Percentiles rank a stretch among this genome's conserved stretches.
These are phyloP conservation scores for Myiotriccus ornatus DNA, from an alignment of 2,797 vertebrate genomes.

Conservation along the genomic window DNA sequence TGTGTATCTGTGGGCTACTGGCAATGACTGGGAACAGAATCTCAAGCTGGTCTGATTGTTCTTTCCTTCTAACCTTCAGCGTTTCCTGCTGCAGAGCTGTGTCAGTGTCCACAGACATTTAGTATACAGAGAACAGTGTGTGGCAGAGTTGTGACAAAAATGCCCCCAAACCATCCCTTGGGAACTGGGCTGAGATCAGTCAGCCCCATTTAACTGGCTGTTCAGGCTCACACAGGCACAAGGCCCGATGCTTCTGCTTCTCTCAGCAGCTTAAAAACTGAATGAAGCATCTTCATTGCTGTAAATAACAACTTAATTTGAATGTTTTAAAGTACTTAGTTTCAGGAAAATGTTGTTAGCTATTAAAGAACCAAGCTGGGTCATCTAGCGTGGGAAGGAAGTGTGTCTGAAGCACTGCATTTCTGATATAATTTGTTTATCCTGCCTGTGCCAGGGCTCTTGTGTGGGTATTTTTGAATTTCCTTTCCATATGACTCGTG, in stretches of 20 bases:
- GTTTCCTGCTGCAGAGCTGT: not conserved
- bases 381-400: not conserved
- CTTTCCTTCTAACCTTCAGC: not conserved
- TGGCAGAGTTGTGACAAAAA: not conserved
- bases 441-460: not conserved
- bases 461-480: not conserved
- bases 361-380: not conserved
- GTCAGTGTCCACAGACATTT: not conserved
- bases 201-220: not conserved
- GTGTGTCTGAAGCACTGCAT: not conserved
- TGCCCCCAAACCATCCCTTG: not conserved
- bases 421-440: not conserved
- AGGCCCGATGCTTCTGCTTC: not conserved
- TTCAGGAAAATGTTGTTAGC: not conserved
- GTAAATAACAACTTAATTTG: not conserved
- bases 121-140: rapidly evolving
- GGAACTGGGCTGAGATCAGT: not conserved
- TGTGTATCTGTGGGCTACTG: not conserved
- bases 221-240: not conserved
- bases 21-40: not conserved
- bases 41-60: not conserved
- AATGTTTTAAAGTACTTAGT: not conserved
- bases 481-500: not conserved
- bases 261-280: not conserved
- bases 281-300: not conserved